These are phyloP conservation scores for Mastomys coucha DNA, from an alignment of 2,113 vertebrate genomes.

Conservation along the genomic window DNA sequence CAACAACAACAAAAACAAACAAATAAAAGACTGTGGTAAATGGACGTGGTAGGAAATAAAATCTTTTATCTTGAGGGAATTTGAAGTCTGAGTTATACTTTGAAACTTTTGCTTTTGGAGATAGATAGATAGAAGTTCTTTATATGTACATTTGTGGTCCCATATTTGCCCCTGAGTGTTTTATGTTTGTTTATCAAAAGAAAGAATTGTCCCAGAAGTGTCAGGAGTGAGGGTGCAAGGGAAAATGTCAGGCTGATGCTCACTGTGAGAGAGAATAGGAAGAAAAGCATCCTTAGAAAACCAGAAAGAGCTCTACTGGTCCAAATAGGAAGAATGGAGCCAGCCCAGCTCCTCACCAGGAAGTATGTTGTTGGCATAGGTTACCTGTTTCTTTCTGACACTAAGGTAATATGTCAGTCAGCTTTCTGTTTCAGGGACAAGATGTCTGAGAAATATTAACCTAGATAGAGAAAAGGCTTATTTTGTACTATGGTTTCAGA, in stretches of 20 bases:
- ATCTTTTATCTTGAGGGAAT: not conserved
- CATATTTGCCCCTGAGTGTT: constrained; percentile 30
- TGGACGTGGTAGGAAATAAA: constrained; percentile 18
- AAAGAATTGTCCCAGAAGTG: constrained; percentile 16
- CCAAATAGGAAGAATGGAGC: not conserved
- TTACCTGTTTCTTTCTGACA: not conserved
- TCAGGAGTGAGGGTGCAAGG: not conserved
- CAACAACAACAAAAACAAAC: too few species aligned
- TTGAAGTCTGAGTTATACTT: not conserved
- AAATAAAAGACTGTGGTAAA: constrained; percentile 66
- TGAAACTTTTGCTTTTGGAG: constrained; percentile 18
- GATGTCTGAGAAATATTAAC: not conserved
- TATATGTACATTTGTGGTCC: not conserved
- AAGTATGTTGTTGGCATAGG: not conserved
- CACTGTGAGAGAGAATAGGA: constrained; percentile 13
- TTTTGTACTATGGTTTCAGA: not conserved
- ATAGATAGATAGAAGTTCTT: not conserved
- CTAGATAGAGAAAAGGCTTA: not conserved
- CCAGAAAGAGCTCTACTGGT: not conserved
- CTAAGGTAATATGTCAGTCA: not conserved
- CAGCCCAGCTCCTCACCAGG: not conserved
- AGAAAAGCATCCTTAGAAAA: not conserved
- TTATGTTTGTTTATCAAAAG: constrained; percentile 36
- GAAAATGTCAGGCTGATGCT: not conserved
- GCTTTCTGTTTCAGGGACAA: not conserved